Base-by-base conservation (phyloP, 2,113 vertebrate species). In the Mellivora capensis region DNA sequence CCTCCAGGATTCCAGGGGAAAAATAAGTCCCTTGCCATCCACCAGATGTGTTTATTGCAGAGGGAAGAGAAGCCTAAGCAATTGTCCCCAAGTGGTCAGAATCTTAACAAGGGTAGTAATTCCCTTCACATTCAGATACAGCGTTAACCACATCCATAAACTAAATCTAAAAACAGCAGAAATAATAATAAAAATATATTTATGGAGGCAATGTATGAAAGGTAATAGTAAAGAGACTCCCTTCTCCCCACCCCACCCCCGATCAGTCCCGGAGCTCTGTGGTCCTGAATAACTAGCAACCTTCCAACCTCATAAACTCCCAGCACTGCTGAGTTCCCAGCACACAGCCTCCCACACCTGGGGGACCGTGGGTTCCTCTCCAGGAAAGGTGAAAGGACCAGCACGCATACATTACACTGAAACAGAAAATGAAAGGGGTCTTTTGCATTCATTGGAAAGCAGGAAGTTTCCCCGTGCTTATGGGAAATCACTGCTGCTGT, bases 121-220 rank as follows among this genome's bases (percentile, higher is more conserved):
- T 94, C 90, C 97, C 90, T 96, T 95, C 97, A 95, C 93, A 96
- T 93, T 94, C 95, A 94, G 96, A 49, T 71, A 90, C 18, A 95
- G 86, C 96, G 90, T 98, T 98, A 98, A 98, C 85, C 13, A 59
- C 85, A 83, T 64, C 91, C 88, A 97, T 98, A 98, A 98, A 98
- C 82, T 52, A 97, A 98, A 98, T 92, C 91, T 92, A 97, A 98
- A 98, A 98, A 42, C 87, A 93, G 93, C 67, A 93, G 57, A 98
- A 93, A 97, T 90, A 83, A 97, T 96, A 96, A 98, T 98, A 98
- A 96, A 94, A 96, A 90, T 91, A 69, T 98, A 97, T 98, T 98
- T 98, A 98, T 97, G 85, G 94, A 87, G 82, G 91, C 44, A 95
- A 69, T 0, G 0, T 8, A 92, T 21, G 95, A 93, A 69, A 94